Evolutionary conservation across 2,888 invertebrate genomes (phyloP), one percentile per base, ranked within the genome.

Genomic region (Rhagium mordax): DNA sequence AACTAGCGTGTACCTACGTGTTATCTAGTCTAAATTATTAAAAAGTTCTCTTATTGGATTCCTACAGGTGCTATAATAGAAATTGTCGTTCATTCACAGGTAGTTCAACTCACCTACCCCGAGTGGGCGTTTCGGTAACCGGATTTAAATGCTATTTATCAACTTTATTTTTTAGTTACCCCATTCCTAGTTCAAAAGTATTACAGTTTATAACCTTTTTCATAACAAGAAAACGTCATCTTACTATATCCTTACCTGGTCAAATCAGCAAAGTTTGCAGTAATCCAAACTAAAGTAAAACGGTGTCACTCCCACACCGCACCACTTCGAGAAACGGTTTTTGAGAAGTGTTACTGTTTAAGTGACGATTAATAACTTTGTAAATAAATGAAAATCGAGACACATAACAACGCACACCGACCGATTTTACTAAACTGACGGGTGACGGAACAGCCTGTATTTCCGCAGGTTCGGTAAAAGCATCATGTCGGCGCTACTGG

Each of bases 1-100:
- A 47, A 47, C 33, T 65, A 53, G 53, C 65, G 29, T 65, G 65
- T 65, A 57, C n/a, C n/a, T 69, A 69, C 69, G 69, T 69, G 69
- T 69, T 69, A 33, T n/a, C 18, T 59, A 6, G 20, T 10, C 47
- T 29, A 29, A 41, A 5, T 20, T 47, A 55, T 53, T 20, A 60
- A 18, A 18, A 0, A 64, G 51, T 69, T 72, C 33, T 29, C 66
- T 74, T 62, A 78, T 51, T 16, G 51, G 13, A 81, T 78, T 83
- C 81, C 81, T 82, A 83, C 82, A 83, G 82, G 83, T 83, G 81
- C 79, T 78, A 70, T n/a, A n/a, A n/a, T n/a, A n/a, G 70, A 70
- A 76, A 76, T 74, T 70, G 82, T 77, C 81, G 81, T 83, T 82
- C 79, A 77, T 76, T 74, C 74, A 75, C 80, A 80, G 80, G 79